Percentiles rank a stretch among this genome's conserved stretches.
Evolutionary conservation across 2,113 vertebrate genomes (phyloP).

Genomic region (Acanthisitta chloris): DNA sequence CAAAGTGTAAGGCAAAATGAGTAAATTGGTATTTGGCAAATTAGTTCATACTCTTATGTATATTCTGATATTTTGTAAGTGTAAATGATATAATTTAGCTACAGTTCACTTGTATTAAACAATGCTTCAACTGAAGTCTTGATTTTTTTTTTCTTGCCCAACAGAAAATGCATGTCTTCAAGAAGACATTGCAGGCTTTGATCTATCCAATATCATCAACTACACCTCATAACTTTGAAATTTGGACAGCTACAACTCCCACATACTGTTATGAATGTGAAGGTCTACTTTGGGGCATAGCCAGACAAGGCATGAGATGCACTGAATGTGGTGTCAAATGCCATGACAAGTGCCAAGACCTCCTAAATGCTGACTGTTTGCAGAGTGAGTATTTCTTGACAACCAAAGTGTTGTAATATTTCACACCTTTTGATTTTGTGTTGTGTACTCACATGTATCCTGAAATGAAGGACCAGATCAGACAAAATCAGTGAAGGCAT

Average conservation of each 20-base stretch:
- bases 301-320: slow-evolving; percentile 96
- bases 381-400: slow-evolving; percentile 84
- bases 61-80: not conserved
- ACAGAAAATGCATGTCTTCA: slow-evolving; percentile 96
- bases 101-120: not conserved
- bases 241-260: slow-evolving; percentile 96
- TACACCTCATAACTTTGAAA: slow-evolving; percentile 95
- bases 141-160: not conserved
- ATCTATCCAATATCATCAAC: slow-evolving; percentile 98
- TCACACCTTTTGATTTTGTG: not conserved
- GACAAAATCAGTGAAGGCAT: not conserved
- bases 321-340: slow-evolving; percentile 96
- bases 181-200: slow-evolving; percentile 94
- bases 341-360: slow-evolving; percentile 97
- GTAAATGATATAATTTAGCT: not conserved
- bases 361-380: slow-evolving; percentile 96
- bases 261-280: slow-evolving; percentile 98
- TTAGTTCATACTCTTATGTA: not conserved
- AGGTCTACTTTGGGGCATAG: slow-evolving; percentile 96
- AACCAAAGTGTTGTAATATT: not conserved
- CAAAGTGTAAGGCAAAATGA: not conserved
- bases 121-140: not conserved
- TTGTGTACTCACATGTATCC: not conserved
- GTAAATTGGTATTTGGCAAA: not conserved
- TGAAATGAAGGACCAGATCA: not conserved